phyloP scores from a whole-genome alignment of 2,797 vertebrate species.

The Lagocephalus sceleratus region DNA sequence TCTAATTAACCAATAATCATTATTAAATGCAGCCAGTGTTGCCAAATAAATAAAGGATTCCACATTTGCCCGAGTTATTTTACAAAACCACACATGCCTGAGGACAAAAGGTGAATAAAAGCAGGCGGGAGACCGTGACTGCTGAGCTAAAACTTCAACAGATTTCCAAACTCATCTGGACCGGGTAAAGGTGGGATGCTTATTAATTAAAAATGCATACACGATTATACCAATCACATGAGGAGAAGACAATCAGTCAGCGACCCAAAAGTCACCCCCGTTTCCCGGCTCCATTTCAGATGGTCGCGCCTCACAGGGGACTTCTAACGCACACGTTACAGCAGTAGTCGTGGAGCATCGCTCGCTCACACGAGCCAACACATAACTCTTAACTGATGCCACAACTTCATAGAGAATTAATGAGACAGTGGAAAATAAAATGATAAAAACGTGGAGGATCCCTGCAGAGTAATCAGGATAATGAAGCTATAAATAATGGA shows the following conservation, averaged over 20 bases:
- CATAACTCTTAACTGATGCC: constrained; percentile 5
- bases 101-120: constrained; percentile 31
- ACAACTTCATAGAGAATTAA: constrained; percentile 23
- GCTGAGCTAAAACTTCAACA: constrained; percentile 32
- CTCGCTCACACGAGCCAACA: background rate
- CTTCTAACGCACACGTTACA: constrained; percentile 14
- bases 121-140: constrained; percentile 3
- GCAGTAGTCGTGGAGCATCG: background rate
- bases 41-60: constrained; percentile 4
- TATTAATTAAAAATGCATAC: constrained; percentile 26
- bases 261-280: constrained; percentile 14
- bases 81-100: no score
- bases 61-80: constrained; percentile 9
- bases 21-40: no score
- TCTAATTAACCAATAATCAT: no score
- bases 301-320: constrained; percentile 2
- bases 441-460: constrained; percentile 7
- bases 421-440: constrained; percentile 17
- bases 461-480: constrained; percentile 16
- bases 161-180: constrained; percentile 11
- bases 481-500: constrained; percentile 13
- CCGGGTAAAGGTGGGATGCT: background rate
- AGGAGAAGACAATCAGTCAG: constrained; percentile 40
- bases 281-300: constrained; percentile 31
- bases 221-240: constrained; percentile 30